Evolutionary conservation across 2,113 vertebrate genomes (phyloP), one percentile per base, ranked within the genome.

Genomic region (Urocynchramus pylzowi): DNA sequence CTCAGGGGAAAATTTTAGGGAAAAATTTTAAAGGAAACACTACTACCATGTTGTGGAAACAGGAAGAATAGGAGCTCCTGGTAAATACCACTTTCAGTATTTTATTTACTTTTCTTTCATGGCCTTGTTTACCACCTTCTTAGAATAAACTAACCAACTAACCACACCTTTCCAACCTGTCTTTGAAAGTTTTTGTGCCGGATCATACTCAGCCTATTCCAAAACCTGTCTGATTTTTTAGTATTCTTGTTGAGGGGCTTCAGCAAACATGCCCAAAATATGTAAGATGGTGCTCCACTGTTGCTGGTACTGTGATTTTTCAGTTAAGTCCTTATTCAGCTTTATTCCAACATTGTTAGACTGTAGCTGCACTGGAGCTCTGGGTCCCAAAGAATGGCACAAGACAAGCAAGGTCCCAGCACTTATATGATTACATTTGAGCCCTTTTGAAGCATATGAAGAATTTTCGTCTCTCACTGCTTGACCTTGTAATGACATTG

Each of bases 401-500:
- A 22, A 16, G 13, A 33, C 13, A 71, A 71, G 16, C 60, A 75
- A 68, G 22, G 23, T 85, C 33, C 14, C 30, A 49, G 28, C 61
- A 57, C 14, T 77, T 50, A 16, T 26, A 33, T 26, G 42, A 52
- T 76, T 71, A 13, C 61, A 73, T 82, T 50, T 69, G 7, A 85
- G 57, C n/a, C 20, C 6, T 57, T 87, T 56, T 76, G 65, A 85
- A 79, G 31, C 60, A 37, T 35, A 12, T 45, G 33, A 82, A 41
- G 41, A 39, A 45, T 39, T 89, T 49, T 85, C 87, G 13, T 75
- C 28, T 76, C 45, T 83, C 30, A 41, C 9, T 75, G 50, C 30
- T 85, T 95, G 59, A 94, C 74, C 52, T 80, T 92, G 71, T 52
- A 81, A 47, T 86, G 76, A 74, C 73, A 83, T 87, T 95, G 74